phyloP scores from a whole-genome alignment of 2,113 vertebrate species.

The Otolemur garnettii region DNA sequence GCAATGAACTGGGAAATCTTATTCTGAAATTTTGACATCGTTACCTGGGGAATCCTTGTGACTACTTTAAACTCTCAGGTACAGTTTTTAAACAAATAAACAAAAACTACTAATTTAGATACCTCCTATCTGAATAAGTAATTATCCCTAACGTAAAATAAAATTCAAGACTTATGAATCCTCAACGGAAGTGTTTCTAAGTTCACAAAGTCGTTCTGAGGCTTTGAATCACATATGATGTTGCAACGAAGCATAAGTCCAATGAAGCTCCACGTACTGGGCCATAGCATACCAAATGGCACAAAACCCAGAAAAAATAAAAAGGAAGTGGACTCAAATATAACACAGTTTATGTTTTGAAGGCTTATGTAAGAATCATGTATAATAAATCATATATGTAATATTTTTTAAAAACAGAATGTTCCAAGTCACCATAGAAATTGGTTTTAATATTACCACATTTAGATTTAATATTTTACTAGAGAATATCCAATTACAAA shows the following conservation, averaged over 20 bases:
- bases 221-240: background rate
- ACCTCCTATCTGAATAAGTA: background rate
- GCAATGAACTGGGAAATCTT: background rate
- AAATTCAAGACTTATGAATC: background rate
- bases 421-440: slow-evolving; percentile 58
- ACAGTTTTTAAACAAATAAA: background rate
- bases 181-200: background rate
- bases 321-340: background rate
- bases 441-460: background rate
- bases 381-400: no score
- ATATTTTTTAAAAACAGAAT: background rate
- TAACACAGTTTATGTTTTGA: background rate
- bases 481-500: background rate
- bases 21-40: background rate
- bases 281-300: background rate
- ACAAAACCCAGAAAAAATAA: background rate
- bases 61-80: background rate
- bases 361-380: background rate
- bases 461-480: background rate
- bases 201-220: background rate
- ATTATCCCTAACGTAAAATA: background rate
- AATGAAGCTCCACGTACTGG: background rate
- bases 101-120: background rate
- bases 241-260: background rate
- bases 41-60: background rate